A percentile compares a stretch with the other conserved stretches of the same genome.
Conservation (phyloP, 2,888 invertebrate species). For the Ommatoiulus sabulosus region DNA sequence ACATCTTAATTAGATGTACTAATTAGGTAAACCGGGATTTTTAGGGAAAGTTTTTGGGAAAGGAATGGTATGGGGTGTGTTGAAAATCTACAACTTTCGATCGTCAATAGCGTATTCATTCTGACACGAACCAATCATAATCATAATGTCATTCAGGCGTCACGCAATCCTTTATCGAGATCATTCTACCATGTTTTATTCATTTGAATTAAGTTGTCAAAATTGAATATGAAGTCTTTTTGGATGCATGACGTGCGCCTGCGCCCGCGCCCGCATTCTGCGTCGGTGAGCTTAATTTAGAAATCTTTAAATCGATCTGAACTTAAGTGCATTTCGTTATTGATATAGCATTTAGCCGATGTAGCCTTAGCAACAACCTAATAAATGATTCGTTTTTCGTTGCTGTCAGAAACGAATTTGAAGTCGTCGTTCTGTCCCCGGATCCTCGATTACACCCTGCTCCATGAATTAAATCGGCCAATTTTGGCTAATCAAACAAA, state of each 20-base stretch:
- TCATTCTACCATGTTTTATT: neutral
- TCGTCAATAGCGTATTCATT: too few relatives aligned
- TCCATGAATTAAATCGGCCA: neutral
- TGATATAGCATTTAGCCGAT: neutral
- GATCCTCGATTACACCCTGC: neutral
- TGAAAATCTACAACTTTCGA: too few relatives aligned
- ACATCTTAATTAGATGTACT: too few relatives aligned
- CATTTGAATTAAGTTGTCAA: neutral
- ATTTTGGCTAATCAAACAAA: too few relatives aligned
- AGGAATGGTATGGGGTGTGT: too few relatives aligned
- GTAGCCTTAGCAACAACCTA: slow-evolving; percentile 4
- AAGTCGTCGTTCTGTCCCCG: neutral
- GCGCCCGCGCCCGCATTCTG: neutral
- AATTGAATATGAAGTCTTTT: neutral
- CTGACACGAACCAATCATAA: too few relatives aligned
- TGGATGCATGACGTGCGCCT: neutral
- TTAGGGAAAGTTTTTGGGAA: too few relatives aligned
- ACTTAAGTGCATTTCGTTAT: neutral
- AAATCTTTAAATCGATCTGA: slow-evolving; percentile 17
- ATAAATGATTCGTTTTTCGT: neutral
- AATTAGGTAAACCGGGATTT: too few relatives aligned
- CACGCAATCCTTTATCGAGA: neutral
- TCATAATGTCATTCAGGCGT: neutral
- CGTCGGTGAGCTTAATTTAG: neutral
- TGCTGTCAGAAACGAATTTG: neutral